Conservation (phyloP, 1,140 invertebrate genomes). For the Vanessa tameamea region DNA sequence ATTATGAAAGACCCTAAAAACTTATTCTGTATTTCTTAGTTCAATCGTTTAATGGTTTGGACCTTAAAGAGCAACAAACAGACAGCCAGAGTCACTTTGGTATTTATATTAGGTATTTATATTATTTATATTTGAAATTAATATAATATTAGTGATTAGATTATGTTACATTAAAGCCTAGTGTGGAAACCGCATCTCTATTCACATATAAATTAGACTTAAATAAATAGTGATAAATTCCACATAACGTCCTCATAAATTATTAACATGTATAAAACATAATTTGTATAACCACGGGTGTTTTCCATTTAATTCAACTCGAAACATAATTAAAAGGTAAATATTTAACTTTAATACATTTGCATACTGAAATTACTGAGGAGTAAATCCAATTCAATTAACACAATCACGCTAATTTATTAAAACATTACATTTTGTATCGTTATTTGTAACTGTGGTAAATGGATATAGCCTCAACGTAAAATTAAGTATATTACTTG, state of each 20-base stretch:
- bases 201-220: background rate
- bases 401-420: conserved; percentile 34
- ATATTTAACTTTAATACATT: conserved; percentile 39
- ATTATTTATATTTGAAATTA: too few species aligned
- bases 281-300: conserved; percentile 1
- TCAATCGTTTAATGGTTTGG: too few species aligned
- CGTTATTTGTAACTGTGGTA: background rate
- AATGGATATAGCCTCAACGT: background rate
- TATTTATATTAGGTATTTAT: too few species aligned
- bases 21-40: too few species aligned
- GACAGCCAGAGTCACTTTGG: too few species aligned
- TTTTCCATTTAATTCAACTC: conserved; percentile 15
- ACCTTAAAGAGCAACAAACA: too few species aligned
- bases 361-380: conserved; percentile 40
- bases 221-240: background rate
- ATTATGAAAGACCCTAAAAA: too few species aligned
- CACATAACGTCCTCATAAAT: background rate
- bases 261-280: conserved; percentile 5
- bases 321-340: conserved; percentile 36
- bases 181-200: background rate
- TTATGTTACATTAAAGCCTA: too few species aligned
- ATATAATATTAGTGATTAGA: too few species aligned
- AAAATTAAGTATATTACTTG: too few species aligned
- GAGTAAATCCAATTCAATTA: conserved; percentile 43
- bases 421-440: conserved; percentile 22